Base-by-base conservation (phyloP, 2,888 invertebrate species). In the Cryptocephalus primarius region DNA sequence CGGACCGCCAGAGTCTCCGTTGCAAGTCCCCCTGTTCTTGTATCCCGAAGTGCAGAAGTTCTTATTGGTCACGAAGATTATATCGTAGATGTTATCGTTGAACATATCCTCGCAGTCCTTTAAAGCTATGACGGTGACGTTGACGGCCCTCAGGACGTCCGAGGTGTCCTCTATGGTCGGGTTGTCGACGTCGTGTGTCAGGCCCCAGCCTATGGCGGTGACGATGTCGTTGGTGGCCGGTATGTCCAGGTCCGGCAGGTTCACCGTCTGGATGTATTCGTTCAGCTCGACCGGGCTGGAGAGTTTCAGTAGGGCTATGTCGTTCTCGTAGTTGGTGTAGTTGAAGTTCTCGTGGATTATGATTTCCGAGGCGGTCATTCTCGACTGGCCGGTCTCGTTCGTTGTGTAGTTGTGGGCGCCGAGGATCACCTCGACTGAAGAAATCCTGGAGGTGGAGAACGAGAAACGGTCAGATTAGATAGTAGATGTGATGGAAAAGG, bases 1-100 rank as follows among this genome's bases (percentile, higher is more conserved):
- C 8, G 60, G 48, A 32, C 60, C 59, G 12, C 60, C 60, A 9
- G 59, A 60, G 45, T 61, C 61, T 10, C 60, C 60, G 12, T 54
- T 46, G 43, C 59, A 61, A 6, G 58, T 58, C 9, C 60, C 60
- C 39, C 51, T 57, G 41, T 58, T 56, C 32, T 46, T 52, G 34
- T 52, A 54, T 2, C 60, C 61, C 33, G 49, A 52, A 1, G 60
- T 59, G 42, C 61, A 61, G 9, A 61, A 13, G 43, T 60, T 58
- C 10, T 49, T 49, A 6, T 52, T 51, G 8, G 53, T 54, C 4
- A 61, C 50, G 44, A 53, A 60, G 1, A 40, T 31, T 8, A 53
- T 47, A 11, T 51, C 46, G 8, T 40, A 34, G 14, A 46, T 48
- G 13, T 55, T 42, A 33, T 56, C 55, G 34, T 61, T 56, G 40